phyloP scores from a whole-genome alignment of 2,888 invertebrate species.

The Orchestes rusci region DNA sequence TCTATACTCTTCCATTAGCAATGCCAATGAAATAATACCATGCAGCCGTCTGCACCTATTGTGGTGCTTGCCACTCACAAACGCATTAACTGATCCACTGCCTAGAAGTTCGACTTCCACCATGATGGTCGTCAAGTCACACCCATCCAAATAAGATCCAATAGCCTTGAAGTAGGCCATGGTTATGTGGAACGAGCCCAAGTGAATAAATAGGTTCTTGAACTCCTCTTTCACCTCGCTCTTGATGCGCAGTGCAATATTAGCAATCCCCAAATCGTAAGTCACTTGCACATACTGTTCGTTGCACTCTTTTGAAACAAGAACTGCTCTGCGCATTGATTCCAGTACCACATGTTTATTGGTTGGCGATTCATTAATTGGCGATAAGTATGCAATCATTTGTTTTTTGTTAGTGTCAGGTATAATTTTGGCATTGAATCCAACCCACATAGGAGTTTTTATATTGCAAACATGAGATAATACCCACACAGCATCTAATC shows the following conservation, averaged over 20 bases:
- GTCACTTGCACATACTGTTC: constrained; percentile 30
- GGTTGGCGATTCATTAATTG: constrained; percentile 23
- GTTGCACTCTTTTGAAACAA: constrained; percentile 26
- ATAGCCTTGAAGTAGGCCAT: constrained; percentile 30
- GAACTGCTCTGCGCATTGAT: constrained; percentile 27
- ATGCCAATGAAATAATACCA: too few relatives aligned
- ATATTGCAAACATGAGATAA: too few relatives aligned
- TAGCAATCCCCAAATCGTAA: constrained; percentile 34
- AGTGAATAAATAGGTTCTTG: not conserved
- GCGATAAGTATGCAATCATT: not conserved
- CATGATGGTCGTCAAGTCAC: not conserved
- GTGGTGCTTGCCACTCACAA: constrained; percentile 14
- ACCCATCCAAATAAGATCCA: constrained; percentile 1
- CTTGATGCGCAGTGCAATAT: constrained; percentile 30
- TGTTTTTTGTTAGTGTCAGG: too few relatives aligned
- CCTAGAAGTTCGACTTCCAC: not conserved
- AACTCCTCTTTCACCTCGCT: not conserved
- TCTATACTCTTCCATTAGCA: too few relatives aligned
- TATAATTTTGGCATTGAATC: too few relatives aligned
- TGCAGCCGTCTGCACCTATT: constrained; percentile 17
- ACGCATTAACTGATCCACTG: not conserved
- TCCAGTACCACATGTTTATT: constrained; percentile 26
- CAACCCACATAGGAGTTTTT: too few relatives aligned
- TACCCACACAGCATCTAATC: too few relatives aligned
- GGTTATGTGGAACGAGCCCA: constrained; percentile 9